Conservation (phyloP, 2,113 vertebrate genomes). For the Cryptotis parvus region DNA sequence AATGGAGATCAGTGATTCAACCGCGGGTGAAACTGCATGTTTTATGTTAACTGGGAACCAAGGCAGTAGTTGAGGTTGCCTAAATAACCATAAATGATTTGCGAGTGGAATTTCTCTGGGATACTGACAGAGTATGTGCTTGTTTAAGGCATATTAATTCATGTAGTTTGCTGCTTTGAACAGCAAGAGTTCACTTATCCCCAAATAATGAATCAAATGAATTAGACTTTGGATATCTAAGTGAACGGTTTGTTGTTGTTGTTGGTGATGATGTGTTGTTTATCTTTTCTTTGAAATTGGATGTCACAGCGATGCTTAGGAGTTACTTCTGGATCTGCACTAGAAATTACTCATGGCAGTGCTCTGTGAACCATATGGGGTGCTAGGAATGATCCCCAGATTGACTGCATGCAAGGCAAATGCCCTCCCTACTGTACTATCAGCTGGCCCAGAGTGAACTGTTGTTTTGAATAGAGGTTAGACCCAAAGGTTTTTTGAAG, state of each 20-base stretch:
- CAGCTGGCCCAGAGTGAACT: no score
- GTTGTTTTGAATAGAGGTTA: neutral
- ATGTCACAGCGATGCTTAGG: no score
- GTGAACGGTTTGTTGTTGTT: neutral
- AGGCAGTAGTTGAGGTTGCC: neutral
- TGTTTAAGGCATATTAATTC: neutral
- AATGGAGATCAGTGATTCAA: constrained; percentile 98
- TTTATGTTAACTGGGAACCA: neutral
- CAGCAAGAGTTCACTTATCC: neutral
- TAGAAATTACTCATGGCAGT: no score
- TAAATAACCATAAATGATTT: neutral
- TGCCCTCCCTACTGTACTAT: no score
- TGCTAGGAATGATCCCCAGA: no score
- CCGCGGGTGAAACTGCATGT: constrained; percentile 90
- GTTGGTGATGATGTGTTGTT: no score
- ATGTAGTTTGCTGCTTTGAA: neutral
- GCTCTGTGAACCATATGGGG: no score
- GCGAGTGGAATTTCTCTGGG: neutral
- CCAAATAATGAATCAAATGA: neutral
- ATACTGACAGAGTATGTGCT: neutral
- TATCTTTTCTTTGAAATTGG: no score
- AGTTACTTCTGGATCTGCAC: no score
- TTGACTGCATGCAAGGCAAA: no score
- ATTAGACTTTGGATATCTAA: neutral
- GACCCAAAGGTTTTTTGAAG: neutral